Evolutionary conservation across 2,797 vertebrate species (phyloP).

Genomic region (Fratercula arctica): DNA sequence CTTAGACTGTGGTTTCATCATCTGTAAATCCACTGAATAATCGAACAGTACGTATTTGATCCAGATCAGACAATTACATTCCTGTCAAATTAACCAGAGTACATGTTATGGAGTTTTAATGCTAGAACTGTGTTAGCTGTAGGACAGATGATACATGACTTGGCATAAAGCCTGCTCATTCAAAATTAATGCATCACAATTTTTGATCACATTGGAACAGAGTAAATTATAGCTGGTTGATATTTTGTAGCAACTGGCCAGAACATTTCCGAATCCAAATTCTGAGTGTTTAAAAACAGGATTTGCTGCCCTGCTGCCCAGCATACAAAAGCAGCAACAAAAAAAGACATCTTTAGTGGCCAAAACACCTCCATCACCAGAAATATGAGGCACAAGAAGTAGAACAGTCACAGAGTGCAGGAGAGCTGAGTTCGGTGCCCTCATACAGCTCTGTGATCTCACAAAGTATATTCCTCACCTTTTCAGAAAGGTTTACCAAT

Average conservation of each 20-base stretch:
- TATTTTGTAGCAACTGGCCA: neutral
- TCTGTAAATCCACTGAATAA: neutral
- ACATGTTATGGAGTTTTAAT: neutral
- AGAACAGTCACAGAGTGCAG: neutral
- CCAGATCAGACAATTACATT: neutral
- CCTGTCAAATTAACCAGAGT: neutral
- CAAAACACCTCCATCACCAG: neutral
- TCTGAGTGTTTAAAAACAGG: neutral
- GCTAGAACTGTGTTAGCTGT: neutral
- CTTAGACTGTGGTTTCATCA: neutral
- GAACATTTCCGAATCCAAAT: neutral
- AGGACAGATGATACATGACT: neutral
- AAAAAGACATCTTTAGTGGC: neutral
- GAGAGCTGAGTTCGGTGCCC: neutral
- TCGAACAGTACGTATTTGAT: neutral
- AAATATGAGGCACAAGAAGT: neutral
- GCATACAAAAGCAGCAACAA: neutral
- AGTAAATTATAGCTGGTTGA: neutral
- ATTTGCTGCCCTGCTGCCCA: neutral
- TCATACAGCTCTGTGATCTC: neutral
- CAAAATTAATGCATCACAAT: neutral
- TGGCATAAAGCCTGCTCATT: neutral
- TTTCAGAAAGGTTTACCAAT: neutral
- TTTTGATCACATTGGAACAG: neutral
- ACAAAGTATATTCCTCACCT: neutral